A percentile compares a stretch with the other conserved stretches of the same genome.
These are phyloP conservation scores for Lophura swinhoii DNA, from an alignment of 2,797 vertebrate genomes.

Conservation along the genomic window DNA sequence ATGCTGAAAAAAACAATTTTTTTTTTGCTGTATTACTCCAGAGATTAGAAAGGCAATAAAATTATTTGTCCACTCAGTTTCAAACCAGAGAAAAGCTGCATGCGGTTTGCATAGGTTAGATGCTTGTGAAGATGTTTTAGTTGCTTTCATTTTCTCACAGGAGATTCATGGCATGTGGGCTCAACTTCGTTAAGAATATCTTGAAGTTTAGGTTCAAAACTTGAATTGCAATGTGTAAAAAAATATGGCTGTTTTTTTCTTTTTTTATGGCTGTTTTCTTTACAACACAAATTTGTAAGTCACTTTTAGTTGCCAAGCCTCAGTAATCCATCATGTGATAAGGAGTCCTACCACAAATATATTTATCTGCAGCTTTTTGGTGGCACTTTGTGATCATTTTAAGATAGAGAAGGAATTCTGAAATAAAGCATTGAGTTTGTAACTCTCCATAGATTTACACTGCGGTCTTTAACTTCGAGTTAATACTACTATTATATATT, in stretches of 20 bases:
- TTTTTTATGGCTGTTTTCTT: neutral
- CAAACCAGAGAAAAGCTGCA: neutral
- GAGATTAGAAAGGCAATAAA: neutral
- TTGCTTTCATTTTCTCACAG: neutral
- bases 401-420: neutral
- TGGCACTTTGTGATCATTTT: neutral
- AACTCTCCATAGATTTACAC: neutral
- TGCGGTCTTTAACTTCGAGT: neutral
- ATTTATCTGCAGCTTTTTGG: slow-evolving; percentile 1
- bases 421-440: neutral
- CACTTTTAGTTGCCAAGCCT: neutral
- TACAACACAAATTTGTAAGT: neutral
- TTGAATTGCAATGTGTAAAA: neutral
- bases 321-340: neutral
- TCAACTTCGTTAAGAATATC: neutral
- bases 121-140: neutral
- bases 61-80: neutral
- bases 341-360: neutral
- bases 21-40: neutral
- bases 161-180: neutral
- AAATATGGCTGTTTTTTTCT: neutral
- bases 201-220: slow-evolving; percentile 18
- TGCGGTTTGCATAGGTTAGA: neutral
- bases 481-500: neutral
- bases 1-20: neutral